A percentile compares a stretch with the other conserved stretches of the same genome.
phyloP scores from a whole-genome alignment of 2,888 invertebrate species.

The Mythimna pallens region DNA sequence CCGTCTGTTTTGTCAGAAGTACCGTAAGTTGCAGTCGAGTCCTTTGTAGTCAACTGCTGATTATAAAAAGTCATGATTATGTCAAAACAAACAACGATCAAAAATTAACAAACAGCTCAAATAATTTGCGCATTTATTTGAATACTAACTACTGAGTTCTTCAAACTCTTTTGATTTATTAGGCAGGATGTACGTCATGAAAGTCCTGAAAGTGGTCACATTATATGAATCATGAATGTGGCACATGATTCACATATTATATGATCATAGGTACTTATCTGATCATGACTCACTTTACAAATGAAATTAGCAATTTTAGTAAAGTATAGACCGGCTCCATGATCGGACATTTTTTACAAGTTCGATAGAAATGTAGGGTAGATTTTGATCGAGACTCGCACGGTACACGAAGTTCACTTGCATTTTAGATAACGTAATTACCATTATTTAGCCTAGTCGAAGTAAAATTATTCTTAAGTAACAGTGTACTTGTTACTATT shows the following conservation, averaged over 20 bases:
- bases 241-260: neutral
- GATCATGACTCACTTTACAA: neutral
- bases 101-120: neutral
- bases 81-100: neutral
- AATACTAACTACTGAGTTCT: neutral
- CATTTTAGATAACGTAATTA: too few species aligned
- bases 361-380: too few species aligned
- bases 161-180: conserved; percentile 1
- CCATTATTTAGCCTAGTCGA: too few species aligned
- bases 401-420: too few species aligned
- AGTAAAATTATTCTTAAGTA: too few species aligned
- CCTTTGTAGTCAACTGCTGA: too few species aligned
- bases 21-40: too few species aligned
- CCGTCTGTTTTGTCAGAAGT: neutral
- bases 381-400: too few species aligned
- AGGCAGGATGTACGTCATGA: neutral
- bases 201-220: neutral
- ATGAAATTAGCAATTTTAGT: neutral
- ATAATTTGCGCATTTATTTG: conserved; percentile 17
- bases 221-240: conserved; percentile 7
- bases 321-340: too few species aligned
- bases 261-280: too few species aligned
- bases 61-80: neutral
- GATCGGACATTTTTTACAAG: too few species aligned
- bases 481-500: too few species aligned